phyloP scores from a whole-genome alignment of 2,888 invertebrate genomes.

The Pammene aurita region DNA sequence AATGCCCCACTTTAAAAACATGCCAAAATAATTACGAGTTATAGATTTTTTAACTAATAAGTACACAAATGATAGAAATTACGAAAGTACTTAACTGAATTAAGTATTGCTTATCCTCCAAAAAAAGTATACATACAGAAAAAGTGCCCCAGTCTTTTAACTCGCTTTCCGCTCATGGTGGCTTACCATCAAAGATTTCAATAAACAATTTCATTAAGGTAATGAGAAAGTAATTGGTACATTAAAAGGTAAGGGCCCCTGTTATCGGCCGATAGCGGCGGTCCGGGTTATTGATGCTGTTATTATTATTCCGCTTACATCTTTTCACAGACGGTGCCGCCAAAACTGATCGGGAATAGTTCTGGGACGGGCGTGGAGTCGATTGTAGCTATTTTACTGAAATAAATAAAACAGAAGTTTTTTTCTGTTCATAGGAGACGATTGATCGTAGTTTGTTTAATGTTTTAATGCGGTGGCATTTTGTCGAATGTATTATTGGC shows the following conservation, averaged over 20 bases:
- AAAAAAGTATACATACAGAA: background rate
- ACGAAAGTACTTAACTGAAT: too few species aligned
- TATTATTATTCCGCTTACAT: constrained; percentile 73
- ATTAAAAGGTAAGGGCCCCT: constrained; percentile 21
- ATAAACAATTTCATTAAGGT: constrained; percentile 31
- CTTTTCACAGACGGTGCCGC: constrained; percentile 75
- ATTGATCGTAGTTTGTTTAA: too few species aligned
- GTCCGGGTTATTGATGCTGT: constrained; percentile 43
- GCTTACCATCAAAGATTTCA: constrained; percentile 12
- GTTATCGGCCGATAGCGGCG: constrained; percentile 31
- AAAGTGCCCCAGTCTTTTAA: background rate
- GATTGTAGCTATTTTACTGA: background rate
- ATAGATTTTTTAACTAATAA: too few species aligned
- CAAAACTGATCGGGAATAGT: constrained; percentile 55
- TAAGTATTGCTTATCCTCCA: too few species aligned
- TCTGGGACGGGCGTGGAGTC: constrained; percentile 53
- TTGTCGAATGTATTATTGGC: too few species aligned
- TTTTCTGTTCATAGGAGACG: constrained; percentile 18
- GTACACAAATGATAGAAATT: too few species aligned
- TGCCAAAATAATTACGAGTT: too few species aligned
- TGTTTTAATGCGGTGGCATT: too few species aligned
- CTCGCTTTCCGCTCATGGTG: background rate
- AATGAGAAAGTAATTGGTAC: constrained; percentile 31
- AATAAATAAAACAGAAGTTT: constrained; percentile 3
- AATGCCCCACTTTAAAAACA: too few species aligned